Evolutionary conservation across 2,113 vertebrate genomes (phyloP).

Genomic region (Sinocyclocheilus rhinocerous): DNA sequence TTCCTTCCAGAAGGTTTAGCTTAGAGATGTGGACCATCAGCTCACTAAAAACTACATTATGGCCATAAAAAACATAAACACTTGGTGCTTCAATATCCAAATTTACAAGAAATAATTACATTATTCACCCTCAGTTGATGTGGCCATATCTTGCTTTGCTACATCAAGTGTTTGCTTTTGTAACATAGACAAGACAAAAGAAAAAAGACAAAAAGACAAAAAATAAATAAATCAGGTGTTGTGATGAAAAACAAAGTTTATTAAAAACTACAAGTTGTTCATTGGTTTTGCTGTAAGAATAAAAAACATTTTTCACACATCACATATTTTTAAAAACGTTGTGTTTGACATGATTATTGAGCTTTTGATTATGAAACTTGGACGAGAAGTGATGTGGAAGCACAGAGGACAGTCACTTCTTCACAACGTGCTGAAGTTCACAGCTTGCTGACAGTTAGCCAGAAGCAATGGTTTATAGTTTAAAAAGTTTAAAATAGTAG

Average conservation of each 20-base stretch:
- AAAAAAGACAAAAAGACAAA: neutral
- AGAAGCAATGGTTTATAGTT: neutral
- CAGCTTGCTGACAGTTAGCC: neutral
- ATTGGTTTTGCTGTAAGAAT: no score
- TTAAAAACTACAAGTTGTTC: neutral
- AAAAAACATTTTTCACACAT: no score
- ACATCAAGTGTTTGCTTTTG: neutral
- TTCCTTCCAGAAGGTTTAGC: slow-evolving; percentile 70
- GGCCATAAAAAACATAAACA: neutral
- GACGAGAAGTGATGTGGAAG: neutral
- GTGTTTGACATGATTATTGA: neutral
- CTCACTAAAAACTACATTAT: slow-evolving; percentile 30
- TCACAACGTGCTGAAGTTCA: no score
- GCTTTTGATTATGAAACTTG: neutral
- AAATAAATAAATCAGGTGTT: neutral
- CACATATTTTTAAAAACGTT: no score
- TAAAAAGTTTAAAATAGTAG: neutral
- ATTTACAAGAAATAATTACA: neutral
- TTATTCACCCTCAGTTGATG: neutral
- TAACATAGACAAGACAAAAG: slow-evolving; percentile 15
- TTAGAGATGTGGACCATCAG: slow-evolving; percentile 55
- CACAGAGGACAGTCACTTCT: neutral
- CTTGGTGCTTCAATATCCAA: neutral
- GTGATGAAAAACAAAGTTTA: neutral
- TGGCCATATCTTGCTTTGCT: neutral